Base-by-base conservation (phyloP, 2,113 vertebrate genomes). In the Hippocampus guttulatus region DNA sequence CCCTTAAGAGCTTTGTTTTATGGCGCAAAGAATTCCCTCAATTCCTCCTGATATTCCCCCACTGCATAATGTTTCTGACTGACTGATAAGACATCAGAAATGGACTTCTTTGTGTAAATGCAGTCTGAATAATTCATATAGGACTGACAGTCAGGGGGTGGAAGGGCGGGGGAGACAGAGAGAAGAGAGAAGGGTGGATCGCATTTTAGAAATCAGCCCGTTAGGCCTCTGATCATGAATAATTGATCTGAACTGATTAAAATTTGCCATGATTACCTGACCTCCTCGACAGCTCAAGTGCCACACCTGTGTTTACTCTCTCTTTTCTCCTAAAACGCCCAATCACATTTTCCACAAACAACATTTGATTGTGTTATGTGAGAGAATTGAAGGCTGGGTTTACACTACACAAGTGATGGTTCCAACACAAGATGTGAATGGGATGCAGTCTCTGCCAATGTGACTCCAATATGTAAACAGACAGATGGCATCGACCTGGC, bases 171-270 rank as follows among this genome's bases (percentile, higher is more conserved):
- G 75, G 76, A 77, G 33, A 81, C 52, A 40, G 30, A 81, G 66
- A 52, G 45, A 81, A 81, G 18, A 33, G 80, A 79, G 86, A 81
- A 82, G 12, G 47, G 47, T 5, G 47, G 47, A 14, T 15, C 4
- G 86, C 84, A 85, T 91, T 91, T 91, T 88, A 81, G 87, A 92
- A 91, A 92, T 88, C 87, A 83, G 84, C 84, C 87, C 73, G 67
- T 85, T 74, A 87, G 84, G 90, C 91, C 91, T 90, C 90, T 85
- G 89, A 90, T 84, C 89, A 93, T 93, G 90, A 93, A 93, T 93
- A 90, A 93, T 93, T 92, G 90, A 93, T 92, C 88, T 88, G 73
- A 89, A 88, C 89, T 93, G 92, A 93, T 93, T 92, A 92, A 92
- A 93, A 89, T 93, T 93, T 91, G 87, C 92, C 64, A 81, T 92